These are phyloP conservation scores for Lysandra bellargus DNA, from an alignment of 2,888 invertebrate genomes.

Conservation along the genomic window DNA sequence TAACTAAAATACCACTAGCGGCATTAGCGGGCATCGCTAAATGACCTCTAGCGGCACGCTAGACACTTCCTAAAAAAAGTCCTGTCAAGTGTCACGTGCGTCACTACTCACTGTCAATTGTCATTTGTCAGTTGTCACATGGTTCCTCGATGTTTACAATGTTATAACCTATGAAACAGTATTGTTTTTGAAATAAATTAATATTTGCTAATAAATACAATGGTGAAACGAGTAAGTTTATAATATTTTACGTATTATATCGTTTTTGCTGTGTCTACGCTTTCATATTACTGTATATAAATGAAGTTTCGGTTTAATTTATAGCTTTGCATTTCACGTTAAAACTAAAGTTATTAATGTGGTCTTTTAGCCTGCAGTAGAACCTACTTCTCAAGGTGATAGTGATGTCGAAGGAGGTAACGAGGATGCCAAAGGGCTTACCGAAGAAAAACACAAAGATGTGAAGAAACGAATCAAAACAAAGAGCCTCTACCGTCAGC, in stretches of 20 bases:
- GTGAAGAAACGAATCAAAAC: conserved; percentile 60
- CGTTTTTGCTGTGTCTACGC: background rate
- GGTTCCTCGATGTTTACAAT: conserved; percentile 56
- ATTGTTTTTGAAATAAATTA: background rate
- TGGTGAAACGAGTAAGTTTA: conserved; percentile 63
- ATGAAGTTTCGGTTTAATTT: background rate
- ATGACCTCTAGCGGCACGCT: too few relatives aligned
- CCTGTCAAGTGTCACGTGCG: too few relatives aligned
- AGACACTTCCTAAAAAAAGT: too few relatives aligned
- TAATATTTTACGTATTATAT: background rate
- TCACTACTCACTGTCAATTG: background rate
- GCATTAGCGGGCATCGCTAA: too few relatives aligned
- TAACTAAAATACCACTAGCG: too few relatives aligned
- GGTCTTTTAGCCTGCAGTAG: conserved; percentile 50
- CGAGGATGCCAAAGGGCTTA: conserved; percentile 57
- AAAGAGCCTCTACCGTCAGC: conserved; percentile 80
- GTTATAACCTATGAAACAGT: conserved; percentile 50
- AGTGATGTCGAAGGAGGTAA: conserved; percentile 47
- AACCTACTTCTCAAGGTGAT: conserved; percentile 54
- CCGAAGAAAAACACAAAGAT: conserved; percentile 49
- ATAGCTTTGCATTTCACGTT: background rate
- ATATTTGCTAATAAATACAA: conserved; percentile 38
- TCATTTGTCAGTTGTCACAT: background rate
- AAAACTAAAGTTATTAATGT: background rate
- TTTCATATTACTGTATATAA: background rate